phyloP scores from a whole-genome alignment of 2,797 vertebrate species.

The Helostoma temminkii region DNA sequence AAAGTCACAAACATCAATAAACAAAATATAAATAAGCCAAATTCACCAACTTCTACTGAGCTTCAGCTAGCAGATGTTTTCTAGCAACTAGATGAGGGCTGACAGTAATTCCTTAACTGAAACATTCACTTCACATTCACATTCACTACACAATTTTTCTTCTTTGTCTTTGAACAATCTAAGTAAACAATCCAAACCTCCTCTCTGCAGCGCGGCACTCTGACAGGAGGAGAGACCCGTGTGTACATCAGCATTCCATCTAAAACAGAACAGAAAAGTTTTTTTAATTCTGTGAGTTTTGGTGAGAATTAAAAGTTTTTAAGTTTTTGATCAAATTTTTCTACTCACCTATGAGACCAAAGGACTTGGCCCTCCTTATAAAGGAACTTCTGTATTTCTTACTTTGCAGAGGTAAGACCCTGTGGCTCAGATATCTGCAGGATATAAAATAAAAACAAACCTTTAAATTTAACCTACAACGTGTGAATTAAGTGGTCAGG shows the following conservation, averaged over 20 bases:
- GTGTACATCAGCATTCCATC: constrained; percentile 76
- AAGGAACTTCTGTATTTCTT: constrained; percentile 50
- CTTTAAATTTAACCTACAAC: fast-evolving
- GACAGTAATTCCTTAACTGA: no score
- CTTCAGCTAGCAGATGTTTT: no score
- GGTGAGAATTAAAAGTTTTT: no score
- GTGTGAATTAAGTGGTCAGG: neutral
- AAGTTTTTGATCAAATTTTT: no score
- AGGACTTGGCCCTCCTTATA: constrained; percentile 67
- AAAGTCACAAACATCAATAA: no score
- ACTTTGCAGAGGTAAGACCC: constrained; percentile 54
- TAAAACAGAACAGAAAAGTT: constrained; percentile 40
- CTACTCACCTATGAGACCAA: constrained; percentile 56
- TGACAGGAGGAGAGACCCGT: constrained; percentile 59
- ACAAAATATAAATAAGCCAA: no score
- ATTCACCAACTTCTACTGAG: no score
- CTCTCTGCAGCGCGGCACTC: constrained; percentile 74
- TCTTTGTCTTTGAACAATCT: neutral
- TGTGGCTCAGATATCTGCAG: constrained; percentile 70
- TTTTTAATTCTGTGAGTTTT: neutral
- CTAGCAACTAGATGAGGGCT: no score
- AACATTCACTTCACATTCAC: no score
- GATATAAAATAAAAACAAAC: neutral
- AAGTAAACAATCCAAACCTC: constrained; percentile 43
- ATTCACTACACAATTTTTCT: no score